Base-by-base conservation (phyloP, 2,797 vertebrate species). In the Ptychadena robeensis region DNA sequence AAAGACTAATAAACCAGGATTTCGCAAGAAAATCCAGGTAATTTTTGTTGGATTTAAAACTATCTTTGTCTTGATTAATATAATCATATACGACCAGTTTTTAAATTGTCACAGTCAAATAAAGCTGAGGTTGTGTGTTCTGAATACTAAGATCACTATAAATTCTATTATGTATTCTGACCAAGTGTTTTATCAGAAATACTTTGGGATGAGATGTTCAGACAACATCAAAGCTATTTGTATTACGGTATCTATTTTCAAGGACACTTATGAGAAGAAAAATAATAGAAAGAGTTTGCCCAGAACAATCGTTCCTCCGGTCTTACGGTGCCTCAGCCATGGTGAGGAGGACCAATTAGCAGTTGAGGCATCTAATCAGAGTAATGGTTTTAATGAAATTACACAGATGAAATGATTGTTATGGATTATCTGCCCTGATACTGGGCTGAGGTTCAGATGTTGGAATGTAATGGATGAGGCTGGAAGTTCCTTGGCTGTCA, bases 301-400 rank as follows among this genome's bases (percentile, higher is more conserved):
- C 28, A 48, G 73, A 65, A 57, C 28, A 18, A 65, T 38, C 18
- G 78, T 69, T 48, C 30, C 57, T 25, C 25, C 72, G 25, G 11
- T 59, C 15, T 4, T 37, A 25, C 25, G 6, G 35, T 70, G 65
- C 27, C 59, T 84, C 38, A 69, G 64, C 59, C 80, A 18, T 71
- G 34, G 44, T 34, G 34, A 85, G 78, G 40, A 80, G 78, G 53
- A 67, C 78, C 77, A 76, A 85, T 85, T 85, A 85, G 78, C 72
- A 81, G 37, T 48, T 53, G 70, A 64, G 67, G 59, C 30, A 53
- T 85, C 83, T 85, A 85, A 85, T 85, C 83, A 85, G 27, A 10
- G 35, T 80, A 85, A 85, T 85, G 83, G 72, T 53, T 85, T 70
- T 85, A 81, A 85, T 85, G 71, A 81, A 85, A 85, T 85, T 35